A percentile compares a stretch with the other conserved stretches of the same genome.
phyloP scores from a whole-genome alignment of 2,797 vertebrate genomes.

The Pantherophis vulpinus region DNA sequence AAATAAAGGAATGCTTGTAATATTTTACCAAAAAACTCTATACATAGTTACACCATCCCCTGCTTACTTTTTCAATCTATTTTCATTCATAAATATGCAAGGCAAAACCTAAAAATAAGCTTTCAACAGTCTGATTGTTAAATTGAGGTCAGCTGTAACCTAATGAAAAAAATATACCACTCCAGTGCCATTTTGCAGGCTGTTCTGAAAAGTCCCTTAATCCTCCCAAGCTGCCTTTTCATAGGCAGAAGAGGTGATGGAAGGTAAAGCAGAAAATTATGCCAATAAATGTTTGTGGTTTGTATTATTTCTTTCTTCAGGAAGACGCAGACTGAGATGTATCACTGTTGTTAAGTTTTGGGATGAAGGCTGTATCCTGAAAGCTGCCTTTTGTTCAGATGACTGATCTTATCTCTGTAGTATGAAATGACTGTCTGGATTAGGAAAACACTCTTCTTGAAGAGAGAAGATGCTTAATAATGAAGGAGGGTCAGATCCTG shows the following conservation, averaged over 20 bases:
- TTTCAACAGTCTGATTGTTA: background rate
- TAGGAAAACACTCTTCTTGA: background rate
- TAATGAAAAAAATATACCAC: background rate
- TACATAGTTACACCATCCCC: background rate
- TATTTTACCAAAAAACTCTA: background rate
- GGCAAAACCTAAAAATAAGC: background rate
- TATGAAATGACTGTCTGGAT: background rate
- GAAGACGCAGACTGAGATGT: background rate
- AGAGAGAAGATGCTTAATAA: background rate
- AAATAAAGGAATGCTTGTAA: background rate
- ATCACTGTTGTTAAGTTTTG: background rate
- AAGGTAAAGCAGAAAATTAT: background rate
- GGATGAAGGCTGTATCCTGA: background rate
- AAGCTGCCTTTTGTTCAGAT: background rate
- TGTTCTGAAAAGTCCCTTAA: background rate
- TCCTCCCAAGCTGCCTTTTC: background rate
- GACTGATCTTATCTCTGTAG: background rate
- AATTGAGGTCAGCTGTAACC: background rate
- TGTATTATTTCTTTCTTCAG: background rate
- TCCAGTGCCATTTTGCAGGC: too few relatives aligned
- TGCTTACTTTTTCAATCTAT: background rate
- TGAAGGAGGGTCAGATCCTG: constrained; percentile 10
- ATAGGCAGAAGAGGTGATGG: background rate
- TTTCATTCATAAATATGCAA: background rate
- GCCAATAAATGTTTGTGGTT: background rate